Conservation (phyloP, 1,140 invertebrate species). For the Calosoma granatense region DNA sequence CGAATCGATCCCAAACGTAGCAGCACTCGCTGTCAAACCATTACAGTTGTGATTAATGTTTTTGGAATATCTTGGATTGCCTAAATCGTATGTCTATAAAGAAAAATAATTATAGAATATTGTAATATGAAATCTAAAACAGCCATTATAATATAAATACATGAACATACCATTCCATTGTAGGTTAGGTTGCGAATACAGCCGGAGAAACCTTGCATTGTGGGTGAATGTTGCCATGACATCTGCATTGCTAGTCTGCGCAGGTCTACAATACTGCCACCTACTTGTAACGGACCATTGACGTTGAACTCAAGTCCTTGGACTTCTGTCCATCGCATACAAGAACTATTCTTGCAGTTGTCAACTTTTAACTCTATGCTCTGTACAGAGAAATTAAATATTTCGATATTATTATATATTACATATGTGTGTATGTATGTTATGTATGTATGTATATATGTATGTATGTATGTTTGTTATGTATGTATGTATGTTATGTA, state of each 20-base stretch:
- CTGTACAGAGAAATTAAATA: conserved; percentile 27
- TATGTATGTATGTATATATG: no score
- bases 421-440: no score
- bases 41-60: conserved; percentile 59
- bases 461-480: no score
- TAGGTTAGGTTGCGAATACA: conserved; percentile 80
- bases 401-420: conserved; percentile 14
- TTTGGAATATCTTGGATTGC: conserved; percentile 52
- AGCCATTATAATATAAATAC: conserved; percentile 6
- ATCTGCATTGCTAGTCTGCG: conserved; percentile 35
- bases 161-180: conserved; percentile 51
- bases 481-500: no score
- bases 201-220: conserved; percentile 59
- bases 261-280: conserved; percentile 56
- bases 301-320: conserved; percentile 70
- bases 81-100: conserved; percentile 62
- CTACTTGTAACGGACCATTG: conserved; percentile 79
- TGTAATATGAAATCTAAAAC: conserved; percentile 14
- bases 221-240: conserved; percentile 51
- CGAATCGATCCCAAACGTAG: conserved; percentile 69
- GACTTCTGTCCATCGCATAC: conserved; percentile 58
- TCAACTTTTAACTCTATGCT: conserved; percentile 67
- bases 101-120: conserved; percentile 19
- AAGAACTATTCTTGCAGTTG: conserved; percentile 58
- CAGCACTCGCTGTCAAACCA: conserved; percentile 54